Base-by-base conservation (phyloP, 2,888 invertebrate genomes). In the Andricus quercusramuli region DNA sequence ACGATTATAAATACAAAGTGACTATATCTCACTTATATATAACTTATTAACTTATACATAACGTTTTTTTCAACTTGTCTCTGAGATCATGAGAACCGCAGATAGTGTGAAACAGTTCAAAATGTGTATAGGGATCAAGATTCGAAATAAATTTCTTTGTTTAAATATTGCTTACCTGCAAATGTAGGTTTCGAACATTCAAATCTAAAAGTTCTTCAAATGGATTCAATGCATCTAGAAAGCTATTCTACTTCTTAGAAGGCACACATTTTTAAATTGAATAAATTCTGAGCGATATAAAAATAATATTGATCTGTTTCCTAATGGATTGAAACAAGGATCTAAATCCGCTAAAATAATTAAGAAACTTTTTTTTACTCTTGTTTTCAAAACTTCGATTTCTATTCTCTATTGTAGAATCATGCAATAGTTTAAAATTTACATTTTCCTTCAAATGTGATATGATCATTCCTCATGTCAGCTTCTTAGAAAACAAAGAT, bases 401-500 rank as follows among this genome's bases (percentile, higher is more conserved):
- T 51, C 1, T 51, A 51, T 51, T 6, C 51, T 51, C 51, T 2
- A 6, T 20, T 6, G 6, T 1, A 41, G 13, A 41, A 41, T 41
- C 13, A 13, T 41, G 41, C 41, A 41, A 41, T 3, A 41, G 41
- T 41, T 41, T 41, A 41, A 41, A 41, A 41, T 13, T 41, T 2
- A 41, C 13, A 41, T 11, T 41, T 41, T 41, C 13, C 3, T 1
- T 41, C 2, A 41, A 41, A 41, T 41, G 13, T 56, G n/a, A 37
- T 37, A 37, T 56, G n/a, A 56, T 15, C 20, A 47, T 47, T 17
- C 8, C 47, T 47, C 41, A 41, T 3, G 62, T 62, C 62, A 62
- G 25, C 4, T 67, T 37, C 20, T 67, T 67, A 20, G n/a, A 67
- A 41, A 67, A 67, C 67, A 67, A 67, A 67, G 67, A 67, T 37